Evolutionary conservation across 1,140 invertebrate genomes (phyloP).

Genomic region (Drosophila seguyi): DNA sequence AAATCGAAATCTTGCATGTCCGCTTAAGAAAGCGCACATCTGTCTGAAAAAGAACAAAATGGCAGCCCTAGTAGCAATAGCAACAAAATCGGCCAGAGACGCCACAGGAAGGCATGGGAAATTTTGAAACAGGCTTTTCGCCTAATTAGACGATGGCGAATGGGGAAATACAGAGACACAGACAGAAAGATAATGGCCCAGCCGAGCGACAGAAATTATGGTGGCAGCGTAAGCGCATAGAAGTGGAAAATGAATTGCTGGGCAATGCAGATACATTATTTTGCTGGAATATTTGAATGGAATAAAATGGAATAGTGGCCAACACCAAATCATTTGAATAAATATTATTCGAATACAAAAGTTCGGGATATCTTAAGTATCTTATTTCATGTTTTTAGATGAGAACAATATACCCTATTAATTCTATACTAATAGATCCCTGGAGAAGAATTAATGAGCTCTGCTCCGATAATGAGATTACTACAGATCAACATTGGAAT

Average conservation of each 20-base stretch:
- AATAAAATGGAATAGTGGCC: background rate
- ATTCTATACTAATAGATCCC: no score
- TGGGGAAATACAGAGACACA: slow-evolving; percentile 28
- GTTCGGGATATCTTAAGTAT: background rate
- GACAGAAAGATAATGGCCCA: slow-evolving; percentile 38
- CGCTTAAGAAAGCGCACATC: background rate
- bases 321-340: background rate
- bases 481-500: no score
- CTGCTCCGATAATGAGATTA: no score
- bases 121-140: slow-evolving; percentile 80
- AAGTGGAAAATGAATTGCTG: slow-evolving; percentile 48
- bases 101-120: slow-evolving; percentile 52
- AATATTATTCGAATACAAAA: background rate
- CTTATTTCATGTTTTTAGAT: background rate
- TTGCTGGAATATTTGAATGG: background rate
- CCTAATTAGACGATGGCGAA: slow-evolving; percentile 74
- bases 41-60: background rate
- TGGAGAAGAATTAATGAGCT: no score
- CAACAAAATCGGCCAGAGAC: slow-evolving; percentile 37
- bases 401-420: background rate
- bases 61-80: slow-evolving; percentile 2
- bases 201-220: slow-evolving; percentile 67
- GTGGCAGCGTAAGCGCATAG: slow-evolving; percentile 21
- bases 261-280: slow-evolving; percentile 28
- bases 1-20: background rate